Base-by-base conservation (phyloP, 2,888 invertebrate species). In the Podabrus alpinus region DNA sequence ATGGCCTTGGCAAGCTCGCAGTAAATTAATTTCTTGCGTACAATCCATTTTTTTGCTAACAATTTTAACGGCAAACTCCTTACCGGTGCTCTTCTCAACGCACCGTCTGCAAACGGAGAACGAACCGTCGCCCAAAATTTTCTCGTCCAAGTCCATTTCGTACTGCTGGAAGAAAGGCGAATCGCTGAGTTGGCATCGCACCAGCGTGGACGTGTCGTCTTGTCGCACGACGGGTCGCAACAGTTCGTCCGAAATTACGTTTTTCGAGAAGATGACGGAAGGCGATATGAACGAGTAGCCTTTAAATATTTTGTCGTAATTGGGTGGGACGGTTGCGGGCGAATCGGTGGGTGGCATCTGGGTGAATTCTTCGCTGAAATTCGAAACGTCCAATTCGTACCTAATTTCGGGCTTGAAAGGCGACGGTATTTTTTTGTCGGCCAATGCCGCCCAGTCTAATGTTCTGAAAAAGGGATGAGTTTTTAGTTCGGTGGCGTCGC, bases 321-420 rank as follows among this genome's bases (percentile, higher is more conserved):
- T 93, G 62, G 93, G 92, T 59, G 97, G 97, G 72, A 95, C 92
- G 76, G 95, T 93, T 15, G 96, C 96, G 0, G 97, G 97, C 5
- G 97, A 97, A 88, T 98, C 97, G 0, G 95, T 93, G 9, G 97
- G 94, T 69, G 93, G 91, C 93, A 97, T 95, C 82, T 93, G 92
- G 0, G 98, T 99, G 88, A 99, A 99, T 88, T 99, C 98, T 79
- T 96, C 96, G 64, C 97, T 95, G 88, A 99, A 99, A 90, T 99
- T 98, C 84, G 96, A 95, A 13, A 97, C 96, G 88, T 99, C 98
- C 77, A 96, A 90, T 86, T 97, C 97, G 87, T 94, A 91, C 79
- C 90, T 87, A 77, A 98, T 93, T 73, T 91, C 90, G n/a, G 98
- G 99, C 80, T 94, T 93, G 88, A 98, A 97, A 1, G 98, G 98